Conservation (phyloP, 30 jellyfish, hydroid and myxozoan species). For the Aurelia sp. region DNA sequence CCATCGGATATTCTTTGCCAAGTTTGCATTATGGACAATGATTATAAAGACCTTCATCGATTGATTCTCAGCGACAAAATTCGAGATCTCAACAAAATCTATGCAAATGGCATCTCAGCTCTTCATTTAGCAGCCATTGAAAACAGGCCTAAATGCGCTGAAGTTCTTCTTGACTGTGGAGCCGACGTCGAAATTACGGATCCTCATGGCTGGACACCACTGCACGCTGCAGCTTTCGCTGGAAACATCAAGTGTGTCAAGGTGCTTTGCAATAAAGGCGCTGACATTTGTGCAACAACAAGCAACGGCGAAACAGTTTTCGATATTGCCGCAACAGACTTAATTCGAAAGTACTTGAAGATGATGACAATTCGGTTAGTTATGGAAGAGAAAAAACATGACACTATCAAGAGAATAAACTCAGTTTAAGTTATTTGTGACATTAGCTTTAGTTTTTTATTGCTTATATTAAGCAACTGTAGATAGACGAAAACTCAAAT, state of each 20-base stretch:
- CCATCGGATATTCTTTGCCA: conserved; percentile 70
- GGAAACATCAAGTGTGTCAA: conserved; percentile 61
- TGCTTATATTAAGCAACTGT: conserved; percentile 9
- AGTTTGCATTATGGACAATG: conserved; percentile 67
- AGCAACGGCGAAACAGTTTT: conserved; percentile 79
- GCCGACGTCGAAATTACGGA: conserved; percentile 66
- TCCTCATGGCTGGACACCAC: conserved; percentile 89
- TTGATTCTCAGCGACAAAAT: conserved; percentile 39
- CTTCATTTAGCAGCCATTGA: conserved; percentile 74
- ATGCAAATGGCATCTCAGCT: conserved; percentile 72
- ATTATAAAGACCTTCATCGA: conserved; percentile 44
- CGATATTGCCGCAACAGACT: conserved; percentile 67
- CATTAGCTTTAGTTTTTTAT: neutral
- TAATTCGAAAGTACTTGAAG: conserved; percentile 55
- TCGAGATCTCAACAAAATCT: conserved; percentile 59
- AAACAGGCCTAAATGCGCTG: conserved; percentile 58
- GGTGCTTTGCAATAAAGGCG: conserved; percentile 46
- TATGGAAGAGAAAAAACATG: conserved; percentile 24
- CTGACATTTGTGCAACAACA: conserved; percentile 70
- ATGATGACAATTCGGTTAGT: conserved; percentile 62
- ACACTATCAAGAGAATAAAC: neutral
- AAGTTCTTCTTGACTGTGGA: conserved; percentile 65
- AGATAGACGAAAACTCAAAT: neutral
- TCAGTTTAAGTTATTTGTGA: neutral
- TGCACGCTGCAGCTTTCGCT: conserved; percentile 80